phyloP scores from a whole-genome alignment of 1,140 invertebrate genomes.

The Drosophila sechellia region DNA sequence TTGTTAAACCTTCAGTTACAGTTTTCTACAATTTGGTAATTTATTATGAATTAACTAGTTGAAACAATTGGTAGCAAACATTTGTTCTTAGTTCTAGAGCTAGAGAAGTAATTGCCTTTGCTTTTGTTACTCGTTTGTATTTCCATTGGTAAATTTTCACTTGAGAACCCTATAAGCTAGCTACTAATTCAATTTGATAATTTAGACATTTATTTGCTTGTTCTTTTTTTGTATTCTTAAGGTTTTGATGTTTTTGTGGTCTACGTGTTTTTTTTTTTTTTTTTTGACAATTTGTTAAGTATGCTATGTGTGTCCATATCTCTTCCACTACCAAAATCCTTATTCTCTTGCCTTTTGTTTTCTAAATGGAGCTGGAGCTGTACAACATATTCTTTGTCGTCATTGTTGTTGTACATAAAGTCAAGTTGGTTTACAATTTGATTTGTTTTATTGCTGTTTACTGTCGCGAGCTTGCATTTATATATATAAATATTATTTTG shows the following conservation, averaged over 20 bases:
- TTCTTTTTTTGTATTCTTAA: constrained; percentile 3
- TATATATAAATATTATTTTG: constrained; percentile 58
- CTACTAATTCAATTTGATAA: constrained; percentile 64
- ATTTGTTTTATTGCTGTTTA: constrained; percentile 56
- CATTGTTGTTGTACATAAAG: constrained; percentile 62
- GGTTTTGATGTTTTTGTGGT: constrained; percentile 24
- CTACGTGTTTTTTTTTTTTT: constrained; percentile 21
- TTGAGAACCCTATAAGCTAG: constrained; percentile 58
- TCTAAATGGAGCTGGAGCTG: constrained; percentile 77
- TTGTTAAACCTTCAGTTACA: constrained; percentile 59
- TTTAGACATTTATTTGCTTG: constrained; percentile 69
- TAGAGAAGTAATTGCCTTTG: constrained; percentile 65
- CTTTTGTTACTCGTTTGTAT: constrained; percentile 31
- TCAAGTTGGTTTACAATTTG: constrained; percentile 54
- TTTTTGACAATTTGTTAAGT: constrained; percentile 23
- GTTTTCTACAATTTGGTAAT: constrained; percentile 59
- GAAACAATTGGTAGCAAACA: constrained; percentile 75
- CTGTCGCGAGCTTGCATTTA: constrained; percentile 55
- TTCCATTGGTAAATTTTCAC: constrained; percentile 10
- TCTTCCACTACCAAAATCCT: constrained; percentile 11
- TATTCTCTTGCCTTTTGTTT: constrained; percentile 37
- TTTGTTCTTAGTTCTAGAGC: constrained; percentile 62
- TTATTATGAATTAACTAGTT: constrained; percentile 61
- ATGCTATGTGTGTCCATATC: constrained; percentile 35
- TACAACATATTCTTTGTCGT: constrained; percentile 27